phyloP scores from a whole-genome alignment of 2,113 vertebrate genomes.

The Natator depressus region DNA sequence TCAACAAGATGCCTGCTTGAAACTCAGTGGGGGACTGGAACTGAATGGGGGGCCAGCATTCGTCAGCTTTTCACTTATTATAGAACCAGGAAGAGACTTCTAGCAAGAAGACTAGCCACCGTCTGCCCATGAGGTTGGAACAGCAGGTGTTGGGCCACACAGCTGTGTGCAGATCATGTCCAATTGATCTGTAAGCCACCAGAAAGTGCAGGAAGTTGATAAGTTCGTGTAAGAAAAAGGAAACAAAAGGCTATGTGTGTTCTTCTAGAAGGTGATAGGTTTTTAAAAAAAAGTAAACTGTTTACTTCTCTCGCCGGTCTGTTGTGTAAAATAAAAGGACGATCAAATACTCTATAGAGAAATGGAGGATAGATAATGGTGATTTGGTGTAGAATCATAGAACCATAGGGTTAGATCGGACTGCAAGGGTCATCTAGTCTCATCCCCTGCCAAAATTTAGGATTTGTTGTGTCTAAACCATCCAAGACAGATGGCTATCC shows the following conservation, averaged over 20 bases:
- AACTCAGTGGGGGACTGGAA: background rate
- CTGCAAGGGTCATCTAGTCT: too few species aligned
- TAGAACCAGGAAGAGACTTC: fast-evolving
- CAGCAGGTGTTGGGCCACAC: fast-evolving
- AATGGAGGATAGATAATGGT: fast-evolving
- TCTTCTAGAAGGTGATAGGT: background rate
- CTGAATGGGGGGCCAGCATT: background rate
- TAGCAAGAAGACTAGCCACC: fast-evolving
- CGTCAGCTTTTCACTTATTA: background rate
- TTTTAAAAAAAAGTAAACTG: background rate
- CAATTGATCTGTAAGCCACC: background rate
- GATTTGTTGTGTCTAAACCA: too few species aligned
- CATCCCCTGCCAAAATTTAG: too few species aligned
- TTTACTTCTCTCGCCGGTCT: constrained; percentile 12
- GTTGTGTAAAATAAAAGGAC: background rate
- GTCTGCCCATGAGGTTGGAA: background rate
- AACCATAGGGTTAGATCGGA: too few species aligned
- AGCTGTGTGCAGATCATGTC: fast-evolving
- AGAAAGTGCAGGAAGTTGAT: background rate
- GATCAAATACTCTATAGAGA: background rate
- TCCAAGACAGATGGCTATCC: too few species aligned
- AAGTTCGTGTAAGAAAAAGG: background rate
- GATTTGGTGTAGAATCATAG: background rate
- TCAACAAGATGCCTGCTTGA: background rate
- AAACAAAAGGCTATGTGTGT: background rate